phyloP scores from a whole-genome alignment of 2,113 vertebrate species.

The Hemiprocne comata region DNA sequence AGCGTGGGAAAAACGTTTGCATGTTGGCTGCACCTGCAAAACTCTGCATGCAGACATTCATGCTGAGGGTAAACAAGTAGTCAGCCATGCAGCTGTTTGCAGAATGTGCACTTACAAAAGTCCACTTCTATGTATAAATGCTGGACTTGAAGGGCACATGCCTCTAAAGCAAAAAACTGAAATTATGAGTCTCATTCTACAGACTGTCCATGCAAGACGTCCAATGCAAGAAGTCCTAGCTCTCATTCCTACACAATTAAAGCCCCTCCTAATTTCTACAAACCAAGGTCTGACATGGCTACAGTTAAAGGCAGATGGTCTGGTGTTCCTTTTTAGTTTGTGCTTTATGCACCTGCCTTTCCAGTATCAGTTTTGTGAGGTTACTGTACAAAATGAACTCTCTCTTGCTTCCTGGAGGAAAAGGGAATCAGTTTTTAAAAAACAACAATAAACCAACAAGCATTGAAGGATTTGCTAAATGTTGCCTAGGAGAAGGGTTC shows the following conservation, averaged over 20 bases:
- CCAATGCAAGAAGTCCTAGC: not conserved
- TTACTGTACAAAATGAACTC: not conserved
- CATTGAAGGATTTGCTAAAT: not conserved
- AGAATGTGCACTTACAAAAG: not conserved
- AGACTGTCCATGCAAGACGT: not conserved
- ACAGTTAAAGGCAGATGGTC: not conserved
- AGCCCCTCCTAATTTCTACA: not conserved
- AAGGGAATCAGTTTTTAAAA: not conserved
- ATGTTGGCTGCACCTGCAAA: constrained; percentile 35
- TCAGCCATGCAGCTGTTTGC: constrained; percentile 4
- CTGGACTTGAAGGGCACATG: not conserved
- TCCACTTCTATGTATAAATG: not conserved
- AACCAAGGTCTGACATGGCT: accelerated
- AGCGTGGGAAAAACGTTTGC: constrained; percentile 13
- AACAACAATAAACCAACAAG: not conserved
- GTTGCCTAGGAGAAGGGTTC: not conserved
- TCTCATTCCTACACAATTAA: not conserved
- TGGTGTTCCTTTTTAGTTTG: not conserved
- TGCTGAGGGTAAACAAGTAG: constrained; percentile 9
- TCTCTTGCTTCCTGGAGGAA: not conserved
- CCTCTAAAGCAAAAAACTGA: not conserved
- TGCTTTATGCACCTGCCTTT: not conserved
- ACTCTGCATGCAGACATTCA: not conserved
- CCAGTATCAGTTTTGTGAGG: not conserved
- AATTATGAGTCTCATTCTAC: not conserved